phyloP scores from a whole-genome alignment of 2,797 vertebrate genomes.

The Acanthurus tractus region DNA sequence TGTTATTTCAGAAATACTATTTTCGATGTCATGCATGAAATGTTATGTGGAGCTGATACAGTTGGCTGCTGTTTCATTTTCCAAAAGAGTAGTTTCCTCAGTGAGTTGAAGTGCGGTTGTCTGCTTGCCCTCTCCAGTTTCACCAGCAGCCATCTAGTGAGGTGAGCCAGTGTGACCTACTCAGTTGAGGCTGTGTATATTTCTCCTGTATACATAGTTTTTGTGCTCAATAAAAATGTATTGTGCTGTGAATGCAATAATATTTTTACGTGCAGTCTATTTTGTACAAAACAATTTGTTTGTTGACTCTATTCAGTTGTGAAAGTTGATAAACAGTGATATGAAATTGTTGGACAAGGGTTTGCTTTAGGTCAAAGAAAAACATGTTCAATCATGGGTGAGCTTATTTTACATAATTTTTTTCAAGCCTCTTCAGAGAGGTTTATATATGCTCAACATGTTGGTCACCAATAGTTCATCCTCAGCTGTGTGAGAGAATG shows the following conservation, averaged over 20 bases:
- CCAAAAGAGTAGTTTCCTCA: conserved; percentile 43
- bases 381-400: not conserved
- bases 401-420: not conserved
- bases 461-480: not conserved
- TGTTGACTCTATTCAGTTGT: not conserved
- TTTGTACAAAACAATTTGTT: not conserved
- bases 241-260: conserved; percentile 60
- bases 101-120: conserved; percentile 66
- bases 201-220: conserved; percentile 77
- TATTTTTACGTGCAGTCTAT: conserved; percentile 19
- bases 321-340: not conserved
- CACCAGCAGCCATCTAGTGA: conserved; percentile 73
- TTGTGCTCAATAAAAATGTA: conserved; percentile 79
- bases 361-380: not conserved
- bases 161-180: conserved; percentile 64
- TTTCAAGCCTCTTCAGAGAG: not conserved
- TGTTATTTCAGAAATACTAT: conserved; percentile 73
- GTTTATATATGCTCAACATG: not conserved
- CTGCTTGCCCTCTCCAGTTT: conserved; percentile 57
- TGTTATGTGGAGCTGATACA: conserved; percentile 64
- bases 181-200: conserved; percentile 66
- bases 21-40: conserved; percentile 82
- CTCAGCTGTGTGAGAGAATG: not conserved
- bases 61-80: conserved; percentile 53
- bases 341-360: not conserved